Evolutionary conservation across 2,797 vertebrate genomes (phyloP).

Genomic region (Podarcis siculus): DNA sequence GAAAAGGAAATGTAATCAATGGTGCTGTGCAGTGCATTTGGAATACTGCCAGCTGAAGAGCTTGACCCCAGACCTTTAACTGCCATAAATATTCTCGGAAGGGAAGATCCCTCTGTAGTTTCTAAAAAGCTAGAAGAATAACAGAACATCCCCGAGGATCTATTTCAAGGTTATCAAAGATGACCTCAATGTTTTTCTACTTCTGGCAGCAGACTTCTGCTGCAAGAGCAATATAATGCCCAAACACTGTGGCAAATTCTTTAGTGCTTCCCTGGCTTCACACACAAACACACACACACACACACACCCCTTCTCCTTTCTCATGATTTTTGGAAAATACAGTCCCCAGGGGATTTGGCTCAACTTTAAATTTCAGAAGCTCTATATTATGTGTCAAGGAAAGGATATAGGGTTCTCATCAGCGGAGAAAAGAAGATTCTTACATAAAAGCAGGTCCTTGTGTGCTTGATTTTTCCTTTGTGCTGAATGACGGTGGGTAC

Average conservation of each 20-base stretch:
- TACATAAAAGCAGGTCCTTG: not conserved
- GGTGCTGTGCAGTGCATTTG: conserved; percentile 22
- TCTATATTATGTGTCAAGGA: not conserved
- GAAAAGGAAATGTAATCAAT: conserved; percentile 46
- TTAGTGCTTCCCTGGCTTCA: conserved; percentile 1
- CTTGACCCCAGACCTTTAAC: conserved; percentile 56
- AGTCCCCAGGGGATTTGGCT: not conserved
- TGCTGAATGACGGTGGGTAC: conserved; percentile 6
- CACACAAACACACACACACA: not conserved
- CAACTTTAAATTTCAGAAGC: conserved; percentile 6
- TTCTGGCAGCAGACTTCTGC: conserved; percentile 51
- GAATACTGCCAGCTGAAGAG: conserved; percentile 43
- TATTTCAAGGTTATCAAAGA: conserved; percentile 55
- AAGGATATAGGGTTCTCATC: conserved; percentile 1
- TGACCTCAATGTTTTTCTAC: conserved; percentile 51
- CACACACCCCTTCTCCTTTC: not conserved
- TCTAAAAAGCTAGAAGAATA: conserved; percentile 37
- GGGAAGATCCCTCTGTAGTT: conserved; percentile 51
- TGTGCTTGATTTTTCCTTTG: not conserved
- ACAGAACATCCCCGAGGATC: conserved; percentile 41
- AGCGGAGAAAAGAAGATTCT: conserved; percentile 3
- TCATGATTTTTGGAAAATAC: not conserved
- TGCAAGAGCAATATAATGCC: conserved; percentile 10
- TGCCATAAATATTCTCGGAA: conserved; percentile 39
- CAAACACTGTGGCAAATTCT: conserved; percentile 20